phyloP scores from a whole-genome alignment of 2,113 vertebrate genomes.

The Clarias macrocephalus region DNA sequence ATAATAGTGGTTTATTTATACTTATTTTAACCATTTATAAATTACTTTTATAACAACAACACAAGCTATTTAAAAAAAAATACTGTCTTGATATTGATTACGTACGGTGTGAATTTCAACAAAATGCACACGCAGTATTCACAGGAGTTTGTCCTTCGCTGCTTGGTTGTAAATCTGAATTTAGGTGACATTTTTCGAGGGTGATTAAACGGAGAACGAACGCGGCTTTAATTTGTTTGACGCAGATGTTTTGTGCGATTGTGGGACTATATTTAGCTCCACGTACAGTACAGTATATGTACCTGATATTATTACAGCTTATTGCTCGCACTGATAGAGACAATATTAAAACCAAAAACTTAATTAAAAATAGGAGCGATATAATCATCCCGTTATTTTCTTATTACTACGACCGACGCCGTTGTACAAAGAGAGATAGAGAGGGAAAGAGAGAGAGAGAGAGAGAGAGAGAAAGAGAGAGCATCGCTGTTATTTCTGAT shows the following conservation, averaged over 20 bases:
- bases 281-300: not conserved
- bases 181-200: not conserved
- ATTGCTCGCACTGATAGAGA: not conserved
- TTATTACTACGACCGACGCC: not conserved
- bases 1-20: too few species aligned
- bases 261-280: not conserved
- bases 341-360: conserved; percentile 27
- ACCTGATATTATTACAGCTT: conserved; percentile 8
- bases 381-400: conserved; percentile 24
- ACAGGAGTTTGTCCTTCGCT: not conserved
- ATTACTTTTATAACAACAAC: too few species aligned
- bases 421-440: too few species aligned
- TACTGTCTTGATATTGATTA: not conserved
- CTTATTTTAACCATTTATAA: not conserved
- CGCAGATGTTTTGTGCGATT: not conserved
- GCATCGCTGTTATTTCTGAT: not conserved
- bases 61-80: not conserved
- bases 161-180: not conserved
- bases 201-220: conserved; percentile 6
- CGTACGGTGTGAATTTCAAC: not conserved
- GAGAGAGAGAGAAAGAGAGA: too few species aligned
- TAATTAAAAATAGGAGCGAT: conserved; percentile 40
- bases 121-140: not conserved
- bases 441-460: too few species aligned
- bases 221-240: conserved; percentile 18